phyloP scores from a whole-genome alignment of 2,888 invertebrate species.

The Drosophila hamatofila region DNA sequence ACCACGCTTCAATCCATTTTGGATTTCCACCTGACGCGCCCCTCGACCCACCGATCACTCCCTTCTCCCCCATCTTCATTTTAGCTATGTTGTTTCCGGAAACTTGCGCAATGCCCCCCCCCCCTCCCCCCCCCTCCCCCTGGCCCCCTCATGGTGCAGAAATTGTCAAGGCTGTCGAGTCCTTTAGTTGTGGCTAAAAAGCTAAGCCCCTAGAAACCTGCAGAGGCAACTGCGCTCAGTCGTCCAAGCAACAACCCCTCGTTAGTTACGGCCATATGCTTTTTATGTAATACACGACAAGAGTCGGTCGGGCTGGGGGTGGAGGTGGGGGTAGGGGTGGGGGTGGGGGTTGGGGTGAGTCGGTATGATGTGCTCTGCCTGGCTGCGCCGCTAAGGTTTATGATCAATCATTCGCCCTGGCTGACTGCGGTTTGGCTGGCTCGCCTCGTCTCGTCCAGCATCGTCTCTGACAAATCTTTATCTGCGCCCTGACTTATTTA shows the following conservation, averaged over 20 bases:
- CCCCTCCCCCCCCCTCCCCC: background rate
- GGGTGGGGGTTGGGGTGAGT: background rate
- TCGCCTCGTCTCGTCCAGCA: conserved; percentile 16
- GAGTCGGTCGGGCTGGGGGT: background rate
- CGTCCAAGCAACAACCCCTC: conserved; percentile 70
- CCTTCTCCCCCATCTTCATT: too few relatives aligned
- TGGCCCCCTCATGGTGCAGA: conserved; percentile 16
- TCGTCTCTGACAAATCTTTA: conserved; percentile 68
- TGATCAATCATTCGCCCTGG: conserved; percentile 75
- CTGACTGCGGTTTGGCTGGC: conserved; percentile 67
- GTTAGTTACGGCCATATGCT: conserved; percentile 78
- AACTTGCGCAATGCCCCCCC: conserved; percentile 11
- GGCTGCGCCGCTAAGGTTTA: conserved; percentile 55
- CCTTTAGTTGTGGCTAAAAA: conserved; percentile 45
- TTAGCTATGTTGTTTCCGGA: background rate
- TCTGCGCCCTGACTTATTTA: conserved; percentile 76
- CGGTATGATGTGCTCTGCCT: conserved; percentile 44
- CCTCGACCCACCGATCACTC: background rate
- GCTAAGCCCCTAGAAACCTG: conserved; percentile 48
- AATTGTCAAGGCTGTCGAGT: conserved; percentile 69
- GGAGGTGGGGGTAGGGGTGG: background rate
- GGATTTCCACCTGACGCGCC: conserved; percentile 21
- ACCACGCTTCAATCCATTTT: conserved; percentile 36
- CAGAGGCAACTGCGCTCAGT: conserved; percentile 27
- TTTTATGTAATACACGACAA: conserved; percentile 67